A percentile compares a stretch with the other conserved stretches of the same genome.
Evolutionary conservation across 37 sponge, comb jelly and placozoan genomes (phyloP).

Genomic region (Lycopodina hypogea): DNA sequence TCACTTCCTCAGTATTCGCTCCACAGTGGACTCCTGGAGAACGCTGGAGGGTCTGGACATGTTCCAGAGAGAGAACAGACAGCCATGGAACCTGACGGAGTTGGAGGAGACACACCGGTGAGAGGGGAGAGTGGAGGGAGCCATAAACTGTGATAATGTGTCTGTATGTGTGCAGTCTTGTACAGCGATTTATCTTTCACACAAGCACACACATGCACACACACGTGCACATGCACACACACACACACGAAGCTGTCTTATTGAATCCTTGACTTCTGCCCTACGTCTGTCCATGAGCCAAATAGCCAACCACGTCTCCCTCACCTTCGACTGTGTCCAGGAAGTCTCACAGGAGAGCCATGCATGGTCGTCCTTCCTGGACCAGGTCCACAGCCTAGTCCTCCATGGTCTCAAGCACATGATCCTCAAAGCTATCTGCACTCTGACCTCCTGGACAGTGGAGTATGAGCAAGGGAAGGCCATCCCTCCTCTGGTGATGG

Average conservation of each 20-base stretch:
- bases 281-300: conserved; percentile 16
- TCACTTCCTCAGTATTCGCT: not conserved
- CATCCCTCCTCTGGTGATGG: conserved; percentile 62
- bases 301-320: conserved; percentile 6
- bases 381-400: conserved; percentile 51
- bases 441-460: conserved; percentile 44
- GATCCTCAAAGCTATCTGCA: conserved; percentile 45
- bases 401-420: conserved; percentile 46
- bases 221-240: too few relatives aligned
- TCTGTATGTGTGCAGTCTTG: not conserved
- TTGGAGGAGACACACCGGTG: conserved; percentile 48
- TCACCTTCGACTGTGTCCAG: conserved; percentile 14
- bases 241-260: conserved; percentile 1
- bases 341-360: conserved; percentile 72
- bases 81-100: conserved; percentile 2
- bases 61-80: conserved; percentile 18
- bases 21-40: conserved; percentile 28
- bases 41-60: conserved; percentile 29
- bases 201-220: too few relatives aligned
- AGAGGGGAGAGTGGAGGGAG: not conserved
- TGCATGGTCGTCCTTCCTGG: conserved; percentile 65
- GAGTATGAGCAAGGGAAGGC: conserved; percentile 69
- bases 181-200: too few relatives aligned
- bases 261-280: conserved; percentile 18
- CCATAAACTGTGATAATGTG: not conserved